These are phyloP conservation scores for Nettapus auritus DNA, from an alignment of 2,113 vertebrate genomes.

Conservation along the genomic window DNA sequence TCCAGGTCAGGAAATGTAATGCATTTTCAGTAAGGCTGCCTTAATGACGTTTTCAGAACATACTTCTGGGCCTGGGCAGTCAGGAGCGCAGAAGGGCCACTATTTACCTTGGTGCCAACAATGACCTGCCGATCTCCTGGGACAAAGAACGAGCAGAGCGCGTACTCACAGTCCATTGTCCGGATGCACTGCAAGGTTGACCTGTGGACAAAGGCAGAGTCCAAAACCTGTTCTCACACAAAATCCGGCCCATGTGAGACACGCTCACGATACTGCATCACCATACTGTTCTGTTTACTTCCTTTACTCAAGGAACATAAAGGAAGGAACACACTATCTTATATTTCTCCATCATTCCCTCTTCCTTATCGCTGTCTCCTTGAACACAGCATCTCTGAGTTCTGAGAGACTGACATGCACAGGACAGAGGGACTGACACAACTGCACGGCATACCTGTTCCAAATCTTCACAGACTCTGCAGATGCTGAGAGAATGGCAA, in stretches of 20 bases:
- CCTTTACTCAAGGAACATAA: background rate
- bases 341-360: background rate
- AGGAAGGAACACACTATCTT: background rate
- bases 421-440: background rate
- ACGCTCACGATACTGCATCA: background rate
- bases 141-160: slow-evolving; percentile 92
- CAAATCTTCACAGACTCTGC: slow-evolving; percentile 94
- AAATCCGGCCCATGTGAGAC: background rate
- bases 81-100: background rate
- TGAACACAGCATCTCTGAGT: background rate
- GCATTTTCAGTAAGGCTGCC: background rate
- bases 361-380: background rate
- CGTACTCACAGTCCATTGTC: slow-evolving; percentile 93
- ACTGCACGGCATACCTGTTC: slow-evolving; percentile 85
- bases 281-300: background rate
- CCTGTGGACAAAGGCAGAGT: slow-evolving; percentile 68
- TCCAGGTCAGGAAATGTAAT: background rate
- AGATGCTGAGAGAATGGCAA: slow-evolving; percentile 91
- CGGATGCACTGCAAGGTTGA: slow-evolving; percentile 94
- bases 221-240: background rate
- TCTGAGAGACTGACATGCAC: background rate
- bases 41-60: background rate
- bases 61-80: background rate
- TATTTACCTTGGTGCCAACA: slow-evolving; percentile 90
- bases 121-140: slow-evolving; percentile 95